Evolutionary conservation across 2,113 vertebrate genomes (phyloP).

Genomic region (Notechis scutatus): DNA sequence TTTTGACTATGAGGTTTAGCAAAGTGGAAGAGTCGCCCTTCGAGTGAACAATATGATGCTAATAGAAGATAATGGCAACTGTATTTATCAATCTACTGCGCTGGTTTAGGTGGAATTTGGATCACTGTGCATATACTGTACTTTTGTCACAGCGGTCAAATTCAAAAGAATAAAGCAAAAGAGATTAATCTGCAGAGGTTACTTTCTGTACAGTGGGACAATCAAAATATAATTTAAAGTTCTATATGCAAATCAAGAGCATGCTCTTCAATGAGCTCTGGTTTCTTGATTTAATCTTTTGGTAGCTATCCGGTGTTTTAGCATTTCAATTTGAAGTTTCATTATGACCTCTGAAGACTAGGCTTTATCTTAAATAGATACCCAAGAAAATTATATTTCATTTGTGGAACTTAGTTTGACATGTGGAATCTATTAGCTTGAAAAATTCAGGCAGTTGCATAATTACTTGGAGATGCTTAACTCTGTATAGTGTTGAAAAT

Average conservation of each 20-base stretch:
- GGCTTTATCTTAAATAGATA: neutral
- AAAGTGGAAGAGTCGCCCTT: neutral
- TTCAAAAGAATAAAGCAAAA: slow-evolving; percentile 20
- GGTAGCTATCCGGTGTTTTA: neutral
- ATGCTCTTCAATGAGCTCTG: slow-evolving; percentile 27
- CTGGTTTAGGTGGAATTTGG: slow-evolving; percentile 29
- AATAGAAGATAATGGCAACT: neutral
- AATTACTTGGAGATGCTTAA: neutral
- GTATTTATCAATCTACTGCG: slow-evolving; percentile 15
- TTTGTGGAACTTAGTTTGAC: neutral
- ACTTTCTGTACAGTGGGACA: slow-evolving; percentile 38
- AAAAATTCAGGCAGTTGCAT: neutral
- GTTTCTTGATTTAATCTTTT: slow-evolving; percentile 5
- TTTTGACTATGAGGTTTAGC: neutral
- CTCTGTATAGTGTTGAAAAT: neutral
- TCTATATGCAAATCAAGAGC: slow-evolving; percentile 30
- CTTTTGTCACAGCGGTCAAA: slow-evolving; percentile 20
- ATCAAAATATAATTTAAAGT: slow-evolving; percentile 48
- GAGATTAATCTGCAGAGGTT: slow-evolving; percentile 36
- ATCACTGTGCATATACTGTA: slow-evolving; percentile 19
- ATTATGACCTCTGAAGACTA: accelerated
- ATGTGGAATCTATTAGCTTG: neutral
- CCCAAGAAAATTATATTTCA: neutral
- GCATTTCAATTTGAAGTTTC: neutral
- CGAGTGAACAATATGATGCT: neutral